Evolutionary conservation across 2,113 vertebrate species (phyloP).

Genomic region (Deroptyus accipitrinus): DNA sequence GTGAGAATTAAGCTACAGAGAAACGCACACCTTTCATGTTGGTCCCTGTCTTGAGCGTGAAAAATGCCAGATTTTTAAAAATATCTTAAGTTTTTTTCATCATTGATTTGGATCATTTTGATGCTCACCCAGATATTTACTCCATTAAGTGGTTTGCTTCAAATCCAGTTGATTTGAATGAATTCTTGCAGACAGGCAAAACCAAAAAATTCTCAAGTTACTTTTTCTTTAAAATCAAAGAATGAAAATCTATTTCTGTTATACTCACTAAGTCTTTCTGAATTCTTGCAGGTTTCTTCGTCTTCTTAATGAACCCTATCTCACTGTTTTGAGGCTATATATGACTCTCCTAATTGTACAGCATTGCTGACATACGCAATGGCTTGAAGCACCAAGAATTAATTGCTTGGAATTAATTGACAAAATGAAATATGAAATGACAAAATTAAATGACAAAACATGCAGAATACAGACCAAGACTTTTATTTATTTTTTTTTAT

Average conservation of each 20-base stretch:
- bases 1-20: background rate
- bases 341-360: background rate
- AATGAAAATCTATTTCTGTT: background rate
- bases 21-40: background rate
- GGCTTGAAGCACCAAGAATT: background rate
- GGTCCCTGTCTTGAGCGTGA: rapidly evolving
- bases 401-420: background rate
- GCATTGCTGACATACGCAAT: rapidly evolving
- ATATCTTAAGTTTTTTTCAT: background rate
- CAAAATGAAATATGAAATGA: too few relatives aligned
- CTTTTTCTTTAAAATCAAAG: background rate
- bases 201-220: background rate
- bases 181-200: background rate
- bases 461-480: rapidly evolving
- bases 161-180: background rate
- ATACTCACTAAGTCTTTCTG: background rate
- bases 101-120: background rate
- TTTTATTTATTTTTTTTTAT: background rate
- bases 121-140: background rate
- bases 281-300: background rate
- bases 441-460: background rate
- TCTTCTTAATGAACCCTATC: rapidly evolving
- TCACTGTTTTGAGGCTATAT: background rate
- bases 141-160: background rate
- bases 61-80: background rate